Conservation (phyloP, 2,113 vertebrate species). For the Cryptotis parvus region DNA sequence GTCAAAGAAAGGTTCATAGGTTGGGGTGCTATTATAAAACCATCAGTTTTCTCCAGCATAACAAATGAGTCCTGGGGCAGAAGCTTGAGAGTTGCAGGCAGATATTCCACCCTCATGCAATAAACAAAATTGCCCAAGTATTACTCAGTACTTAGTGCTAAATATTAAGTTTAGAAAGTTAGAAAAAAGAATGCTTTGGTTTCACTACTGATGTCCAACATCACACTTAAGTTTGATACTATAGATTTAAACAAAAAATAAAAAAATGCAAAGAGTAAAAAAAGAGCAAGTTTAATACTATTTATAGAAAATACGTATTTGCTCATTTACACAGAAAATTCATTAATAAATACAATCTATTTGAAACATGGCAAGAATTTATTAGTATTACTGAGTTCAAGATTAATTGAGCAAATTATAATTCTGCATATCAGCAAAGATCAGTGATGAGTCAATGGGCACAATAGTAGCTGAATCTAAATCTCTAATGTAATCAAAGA, state of each 20-base stretch:
- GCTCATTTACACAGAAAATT: background rate
- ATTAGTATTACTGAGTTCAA: background rate
- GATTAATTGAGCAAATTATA: background rate
- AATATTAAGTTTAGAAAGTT: background rate
- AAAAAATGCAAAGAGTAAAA: background rate
- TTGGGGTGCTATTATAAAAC: too few relatives aligned
- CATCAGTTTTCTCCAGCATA: background rate
- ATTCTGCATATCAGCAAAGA: background rate
- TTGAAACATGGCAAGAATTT: slow-evolving; percentile 1
- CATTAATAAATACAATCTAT: background rate
- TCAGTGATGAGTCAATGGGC: background rate
- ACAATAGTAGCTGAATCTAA: background rate
- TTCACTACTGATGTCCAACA: background rate
- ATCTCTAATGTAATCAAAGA: background rate
- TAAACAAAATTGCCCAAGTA: background rate
- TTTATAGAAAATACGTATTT: background rate
- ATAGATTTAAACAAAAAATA: background rate
- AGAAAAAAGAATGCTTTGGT: background rate
- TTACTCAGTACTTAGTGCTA: background rate
- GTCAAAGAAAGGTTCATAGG: too few relatives aligned
- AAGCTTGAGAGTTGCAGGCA: background rate
- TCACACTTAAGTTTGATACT: background rate
- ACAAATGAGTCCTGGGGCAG: background rate
- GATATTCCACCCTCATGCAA: background rate
- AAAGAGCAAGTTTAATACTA: background rate